phyloP scores from a whole-genome alignment of 1,140 invertebrate species.

The Ips nitidus region DNA sequence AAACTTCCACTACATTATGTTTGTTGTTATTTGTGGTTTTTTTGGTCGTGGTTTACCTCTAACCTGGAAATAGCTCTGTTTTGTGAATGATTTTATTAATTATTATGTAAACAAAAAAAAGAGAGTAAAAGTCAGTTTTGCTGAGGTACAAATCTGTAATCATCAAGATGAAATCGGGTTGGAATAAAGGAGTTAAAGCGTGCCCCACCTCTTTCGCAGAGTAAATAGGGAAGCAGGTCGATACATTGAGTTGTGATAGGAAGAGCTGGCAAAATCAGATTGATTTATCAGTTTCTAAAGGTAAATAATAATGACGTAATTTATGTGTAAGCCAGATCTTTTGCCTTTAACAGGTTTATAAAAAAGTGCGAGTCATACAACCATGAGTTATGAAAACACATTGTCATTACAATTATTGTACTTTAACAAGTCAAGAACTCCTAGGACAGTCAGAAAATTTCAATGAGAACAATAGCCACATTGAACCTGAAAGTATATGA shows the following conservation, averaged over 20 bases:
- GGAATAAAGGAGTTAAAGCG: conserved; percentile 24
- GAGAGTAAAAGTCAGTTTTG: not conserved
- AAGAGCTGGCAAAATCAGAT: not conserved
- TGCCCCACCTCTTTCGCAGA: conserved; percentile 25
- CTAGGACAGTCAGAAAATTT: no score
- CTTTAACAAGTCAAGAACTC: not conserved
- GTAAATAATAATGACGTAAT: no score
- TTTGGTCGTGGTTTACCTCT: no score
- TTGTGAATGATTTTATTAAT: no score
- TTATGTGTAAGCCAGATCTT: no score
- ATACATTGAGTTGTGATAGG: conserved; percentile 8
- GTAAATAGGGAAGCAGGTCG: conserved; percentile 32
- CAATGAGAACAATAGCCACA: no score
- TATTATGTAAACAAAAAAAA: not conserved
- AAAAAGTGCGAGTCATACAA: no score
- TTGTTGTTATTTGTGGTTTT: not conserved
- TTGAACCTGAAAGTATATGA: no score
- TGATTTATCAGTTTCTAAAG: not conserved
- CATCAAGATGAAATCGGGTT: conserved; percentile 21
- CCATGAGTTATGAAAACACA: not conserved
- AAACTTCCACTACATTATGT: not conserved
- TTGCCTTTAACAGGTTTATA: no score
- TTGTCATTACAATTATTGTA: not conserved
- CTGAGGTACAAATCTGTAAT: conserved; percentile 13
- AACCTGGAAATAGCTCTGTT: no score